Evolutionary conservation across 2,888 invertebrate species (phyloP), one percentile per base, ranked within the genome.

Genomic region (Acrobasis suavella): DNA sequence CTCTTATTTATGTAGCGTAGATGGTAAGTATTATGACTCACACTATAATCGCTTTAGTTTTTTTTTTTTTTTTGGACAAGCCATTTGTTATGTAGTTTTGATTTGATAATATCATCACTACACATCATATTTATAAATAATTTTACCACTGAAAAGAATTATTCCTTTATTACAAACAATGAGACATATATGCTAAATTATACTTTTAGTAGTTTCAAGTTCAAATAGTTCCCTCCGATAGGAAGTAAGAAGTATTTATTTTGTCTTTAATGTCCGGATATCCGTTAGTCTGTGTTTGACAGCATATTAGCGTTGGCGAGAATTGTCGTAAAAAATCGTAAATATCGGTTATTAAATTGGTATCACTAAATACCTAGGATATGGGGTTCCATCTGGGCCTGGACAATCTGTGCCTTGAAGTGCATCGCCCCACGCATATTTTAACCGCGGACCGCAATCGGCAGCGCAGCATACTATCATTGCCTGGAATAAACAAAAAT

Each of bases 381-480:
- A 98, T 62, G 96, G 96, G 72, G 94, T 87, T 72, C 97, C 96
- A 76, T 96, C 96, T 8, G 97, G 97, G 17, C 97, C 97, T 61
- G 96, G 85, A 74, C 97, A 97, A 77, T 96, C 96, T 22, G 95
- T 94, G 82, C 96, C 96, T 70, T 94, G 94, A 58, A 98, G 89
- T 9, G 97, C 97, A 85, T 98, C 97, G 16, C 98, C 98, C 94
- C 97, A 97, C 17, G 97, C 93, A 84, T 97, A 97, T 87, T 97
- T 97, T 64, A 97, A 88, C 72, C 94, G 94, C 64, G 93, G 90
- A 17, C 95, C 95, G 64, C 93, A 91, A 46, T 91, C 91, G 63
- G 89, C 82, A 49, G 86, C 85, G 66, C 78, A 82, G 66, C 80
- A 76, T 65, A 81, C 80, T 63, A 88, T 64, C 49, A 87, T 67